Base-by-base conservation (phyloP, 2,888 invertebrate species). In the Xanthorhoe spadicearia region DNA sequence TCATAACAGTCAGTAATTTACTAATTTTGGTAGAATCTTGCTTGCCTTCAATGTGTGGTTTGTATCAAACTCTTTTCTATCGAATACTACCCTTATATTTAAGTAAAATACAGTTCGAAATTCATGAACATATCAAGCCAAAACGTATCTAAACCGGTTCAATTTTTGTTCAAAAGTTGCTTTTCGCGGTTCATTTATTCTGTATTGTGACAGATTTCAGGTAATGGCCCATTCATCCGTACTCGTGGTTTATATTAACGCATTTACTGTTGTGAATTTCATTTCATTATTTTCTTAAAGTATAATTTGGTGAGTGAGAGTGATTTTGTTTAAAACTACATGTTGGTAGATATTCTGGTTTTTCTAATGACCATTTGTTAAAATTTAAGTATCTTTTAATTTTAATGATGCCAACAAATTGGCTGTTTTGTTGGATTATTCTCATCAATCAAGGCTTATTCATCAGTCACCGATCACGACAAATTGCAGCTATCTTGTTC, bases 131-230 rank as follows among this genome's bases (percentile, higher is more conserved):
- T 51, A 54, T 38, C 18, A 58, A 66, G 62, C 62, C 46, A 49
- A 50, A 35, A 43, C 9, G 17, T 23, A 64, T 63, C 48, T 32
- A 55, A 64, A 63, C 71, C 17, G 46, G 18, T 51, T 52, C 38
- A 56, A 61, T 46, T 64, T 43, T 68, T 23, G 38, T 57, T 61
- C 61, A 17, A 57, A n/a, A 23, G 57, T 64, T 15, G 50, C 62
- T 66, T 64, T 58, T 48, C 62, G 54, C 65, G 64, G 60, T 67
- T 73, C 70, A 70, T 73, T 70, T 64, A 55, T 66, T 52, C 50
- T 23, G 68, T 69, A 71, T 71, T 73, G 71, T 73, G 63, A 63
- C 46, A 68, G 59, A 67, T 65, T 67, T 71, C 67, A 52, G 60
- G 68, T 70, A 69, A 73, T 71, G 38, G 53, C 62, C 57, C 67